These are phyloP conservation scores for Leptinotarsa peninsularis DNA, from an alignment of 2,888 invertebrate genomes.

Conservation along the genomic window DNA sequence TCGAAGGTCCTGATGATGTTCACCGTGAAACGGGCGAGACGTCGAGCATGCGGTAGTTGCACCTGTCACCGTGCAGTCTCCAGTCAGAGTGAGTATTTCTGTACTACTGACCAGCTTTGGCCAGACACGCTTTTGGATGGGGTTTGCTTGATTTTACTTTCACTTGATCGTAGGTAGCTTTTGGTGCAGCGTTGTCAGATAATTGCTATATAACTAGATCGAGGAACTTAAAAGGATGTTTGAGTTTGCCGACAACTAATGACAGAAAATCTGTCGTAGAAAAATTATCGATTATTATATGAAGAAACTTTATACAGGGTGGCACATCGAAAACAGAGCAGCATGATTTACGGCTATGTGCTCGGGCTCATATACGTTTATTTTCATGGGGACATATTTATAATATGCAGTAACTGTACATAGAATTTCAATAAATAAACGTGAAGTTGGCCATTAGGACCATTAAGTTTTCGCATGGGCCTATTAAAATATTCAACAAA, in stretches of 20 bases:
- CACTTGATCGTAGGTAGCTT: conserved; percentile 51
- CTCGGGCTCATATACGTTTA: too few relatives aligned
- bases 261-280: conserved; percentile 22
- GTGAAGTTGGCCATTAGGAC: too few relatives aligned
- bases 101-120: conserved; percentile 63
- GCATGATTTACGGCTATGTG: too few relatives aligned
- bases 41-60: conserved; percentile 37
- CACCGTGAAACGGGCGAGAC: conserved; percentile 29
- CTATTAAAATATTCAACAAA: too few relatives aligned
- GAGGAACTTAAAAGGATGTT: conserved; percentile 17
- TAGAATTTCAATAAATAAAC: too few relatives aligned
- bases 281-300: conserved; percentile 20
- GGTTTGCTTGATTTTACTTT: conserved; percentile 50
- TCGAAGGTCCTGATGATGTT: conserved; percentile 24
- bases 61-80: conserved; percentile 56
- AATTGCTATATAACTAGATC: conserved; percentile 17
- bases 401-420: too few relatives aligned
- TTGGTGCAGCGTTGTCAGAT: conserved; percentile 41
- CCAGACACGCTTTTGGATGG: conserved; percentile 54
- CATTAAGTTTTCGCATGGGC: too few relatives aligned
- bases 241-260: conserved; percentile 20
- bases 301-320: conserved; percentile 10
- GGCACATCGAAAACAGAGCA: too few relatives aligned
- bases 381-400: too few relatives aligned
- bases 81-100: conserved; percentile 60